A percentile compares a stretch with the other conserved stretches of the same genome.
Evolutionary conservation across 2,797 vertebrate genomes (phyloP).

Genomic region (Takifugu ocellatus): DNA sequence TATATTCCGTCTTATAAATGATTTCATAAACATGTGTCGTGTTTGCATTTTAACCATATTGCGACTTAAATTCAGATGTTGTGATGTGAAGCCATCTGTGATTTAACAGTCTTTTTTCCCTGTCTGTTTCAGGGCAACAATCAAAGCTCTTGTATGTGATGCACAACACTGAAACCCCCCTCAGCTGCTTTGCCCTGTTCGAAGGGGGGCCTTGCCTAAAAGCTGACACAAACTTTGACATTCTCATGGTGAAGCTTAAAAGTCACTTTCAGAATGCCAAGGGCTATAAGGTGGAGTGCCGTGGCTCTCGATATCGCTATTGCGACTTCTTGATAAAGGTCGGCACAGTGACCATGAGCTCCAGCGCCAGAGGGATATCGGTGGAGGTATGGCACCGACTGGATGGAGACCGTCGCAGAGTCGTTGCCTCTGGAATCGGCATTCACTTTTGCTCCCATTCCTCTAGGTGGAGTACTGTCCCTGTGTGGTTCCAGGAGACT

Average conservation of each 20-base stretch:
- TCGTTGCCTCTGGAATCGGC: not conserved
- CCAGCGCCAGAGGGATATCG: conserved; percentile 91
- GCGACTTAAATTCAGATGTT: no score
- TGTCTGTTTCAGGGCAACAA: conserved; percentile 81
- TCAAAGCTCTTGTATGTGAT: conserved; percentile 95
- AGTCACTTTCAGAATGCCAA: conserved; percentile 98
- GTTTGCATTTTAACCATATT: not conserved
- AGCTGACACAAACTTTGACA: conserved; percentile 92
- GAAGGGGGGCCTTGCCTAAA: conserved; percentile 90
- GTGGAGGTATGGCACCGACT: conserved; percentile 83
- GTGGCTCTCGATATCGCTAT: conserved; percentile 91
- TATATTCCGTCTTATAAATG: no score
- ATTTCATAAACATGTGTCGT: not conserved
- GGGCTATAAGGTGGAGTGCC: conserved; percentile 94
- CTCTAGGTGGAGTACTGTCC: conserved; percentile 92
- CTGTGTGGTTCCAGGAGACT: conserved; percentile 92
- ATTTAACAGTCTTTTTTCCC: not conserved
- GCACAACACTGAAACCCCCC: conserved; percentile 93
- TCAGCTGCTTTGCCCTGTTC: conserved; percentile 92
- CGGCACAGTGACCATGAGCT: conserved; percentile 91
- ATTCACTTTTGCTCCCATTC: conserved; percentile 17
- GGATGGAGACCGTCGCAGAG: not conserved
- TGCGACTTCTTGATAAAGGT: conserved; percentile 96
- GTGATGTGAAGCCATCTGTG: not conserved
- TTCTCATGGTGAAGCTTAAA: conserved; percentile 96